Conservation (phyloP, 2,797 vertebrate genomes). For the Dendrocincla tyrannina region DNA sequence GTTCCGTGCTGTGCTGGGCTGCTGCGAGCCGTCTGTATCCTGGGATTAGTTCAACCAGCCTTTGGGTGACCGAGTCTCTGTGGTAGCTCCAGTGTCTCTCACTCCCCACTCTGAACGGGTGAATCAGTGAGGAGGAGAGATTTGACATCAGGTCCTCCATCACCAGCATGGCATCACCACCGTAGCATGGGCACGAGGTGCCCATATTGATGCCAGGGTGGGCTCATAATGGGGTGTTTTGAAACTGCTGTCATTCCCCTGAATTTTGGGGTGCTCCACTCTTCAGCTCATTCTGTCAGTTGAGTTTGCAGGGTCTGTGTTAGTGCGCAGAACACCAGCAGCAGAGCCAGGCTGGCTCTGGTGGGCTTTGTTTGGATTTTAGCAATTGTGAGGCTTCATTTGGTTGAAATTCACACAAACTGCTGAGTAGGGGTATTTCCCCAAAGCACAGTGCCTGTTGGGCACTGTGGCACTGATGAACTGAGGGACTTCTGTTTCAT, state of each 20-base stretch:
- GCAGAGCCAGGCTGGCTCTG: neutral
- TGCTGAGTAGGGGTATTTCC: neutral
- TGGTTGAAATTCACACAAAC: neutral
- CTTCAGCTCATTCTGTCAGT: neutral
- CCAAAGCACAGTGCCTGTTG: neutral
- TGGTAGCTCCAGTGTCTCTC: neutral
- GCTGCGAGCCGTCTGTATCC: neutral
- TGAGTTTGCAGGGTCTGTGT: neutral
- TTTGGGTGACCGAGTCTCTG: neutral
- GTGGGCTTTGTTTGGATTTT: neutral
- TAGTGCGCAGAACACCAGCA: neutral
- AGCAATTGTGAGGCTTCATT: neutral
- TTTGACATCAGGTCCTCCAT: neutral
- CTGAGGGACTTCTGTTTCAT: neutral
- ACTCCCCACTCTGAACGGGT: neutral
- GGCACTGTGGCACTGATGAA: neutral
- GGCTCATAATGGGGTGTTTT: neutral
- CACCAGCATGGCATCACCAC: neutral
- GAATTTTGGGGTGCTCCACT: neutral
- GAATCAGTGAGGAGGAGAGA: neutral
- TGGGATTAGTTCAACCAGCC: neutral
- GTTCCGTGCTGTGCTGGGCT: neutral
- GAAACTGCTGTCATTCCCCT: neutral
- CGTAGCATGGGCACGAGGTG: neutral
- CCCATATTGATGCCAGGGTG: neutral